Base-by-base conservation (phyloP, 2,113 vertebrate species). In the Ivindomyrus marchei region DNA sequence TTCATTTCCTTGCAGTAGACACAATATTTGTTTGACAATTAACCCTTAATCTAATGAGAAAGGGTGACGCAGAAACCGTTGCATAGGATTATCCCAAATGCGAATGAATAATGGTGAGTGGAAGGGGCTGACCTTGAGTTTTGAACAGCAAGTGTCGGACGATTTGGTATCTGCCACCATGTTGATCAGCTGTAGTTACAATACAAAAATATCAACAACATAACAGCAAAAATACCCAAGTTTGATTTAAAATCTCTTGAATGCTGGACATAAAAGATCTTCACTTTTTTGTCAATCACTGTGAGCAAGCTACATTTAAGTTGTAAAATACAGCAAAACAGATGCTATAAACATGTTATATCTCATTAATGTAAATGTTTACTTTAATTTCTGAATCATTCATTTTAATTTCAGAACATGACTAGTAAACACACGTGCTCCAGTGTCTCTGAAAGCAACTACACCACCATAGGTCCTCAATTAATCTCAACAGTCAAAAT, bases 91-190 rank as follows among this genome's bases (percentile, higher is more conserved):
- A 42, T 39, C 5, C 36, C 74, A 70, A 39, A 17, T 7, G 39
- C 0, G 5, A 42, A 19, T 4, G 31, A 17, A 42, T 80, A 42
- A 80, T 19, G 31, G 31, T 80, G 17, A 80, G 74, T 13, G 13
- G 53, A 85, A 85, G 13, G 27, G 45, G 45, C 94, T 77, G 4
- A 96, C 96, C 96, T 96, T 96, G n/a, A 96, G 92, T 90, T 95
- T 95, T 91, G 95, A 95, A 92, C 95, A 95, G 77, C 94, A 94
- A n/a, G 86, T 77, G 49, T 92, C 90, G 77, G 92, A 1, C 85
- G 91, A 87, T 91, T 93, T 95, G 88, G 94, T 90, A 50, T 95
- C 95, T 45, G 94, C 93, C 87, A 94, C 95, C 96, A 96, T 96
- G 94, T 90, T 95, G 56, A 15, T 46, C 91, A 86, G 62, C 19